Evolutionary conservation across 2,797 vertebrate species (phyloP), one percentile per base, ranked within the genome.

Genomic region (Vipera latastei): DNA sequence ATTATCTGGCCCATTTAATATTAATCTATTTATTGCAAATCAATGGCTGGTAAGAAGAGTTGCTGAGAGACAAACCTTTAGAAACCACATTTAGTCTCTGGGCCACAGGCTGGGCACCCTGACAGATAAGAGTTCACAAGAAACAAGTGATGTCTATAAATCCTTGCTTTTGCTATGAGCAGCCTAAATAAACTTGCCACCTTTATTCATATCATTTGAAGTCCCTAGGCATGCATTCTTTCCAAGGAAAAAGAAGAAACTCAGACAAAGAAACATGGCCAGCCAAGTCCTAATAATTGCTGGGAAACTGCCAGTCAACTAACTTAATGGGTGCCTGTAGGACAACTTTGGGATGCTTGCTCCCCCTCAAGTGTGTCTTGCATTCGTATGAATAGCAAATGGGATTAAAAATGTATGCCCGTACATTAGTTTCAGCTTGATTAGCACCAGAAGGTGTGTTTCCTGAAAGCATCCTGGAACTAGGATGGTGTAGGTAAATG

Each of bases 351-450:
- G 26, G 6, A 60, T 59, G 91, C 88, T 73, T 56, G 92, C 12
- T 78, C 94, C 25, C 86, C 86, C 90, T 26, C 18, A 12, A 16
- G 18, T 92, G 1, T 44, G 53, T 13, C 51, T 20, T 83, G 8
- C 11, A 85, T 6, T 51, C 56, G 55, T 1, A 0, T 28, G 87
- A 89, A 65, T 16, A 38, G 69, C 20, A 90, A 95, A 53, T 3
- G 91, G 88, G 26, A 20, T 89, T 90, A 87, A 93, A 92, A 78
- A 2, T 86, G 2, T 90, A 94, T 94, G 63, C 18, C 91, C 8
- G 12, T 59, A 91, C 16, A 65, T 55, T 89, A 86, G 4, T 51
- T 95, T 91, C 32, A 78, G 38, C 13, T 4, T 93, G 32, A 59
- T 88, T 63, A 92, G 0, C n/a, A 3, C 86, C 9, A 6, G 94